These are phyloP conservation scores for Pelochelys cantorii DNA, from an alignment of 2,797 vertebrate genomes.

Conservation along the genomic window DNA sequence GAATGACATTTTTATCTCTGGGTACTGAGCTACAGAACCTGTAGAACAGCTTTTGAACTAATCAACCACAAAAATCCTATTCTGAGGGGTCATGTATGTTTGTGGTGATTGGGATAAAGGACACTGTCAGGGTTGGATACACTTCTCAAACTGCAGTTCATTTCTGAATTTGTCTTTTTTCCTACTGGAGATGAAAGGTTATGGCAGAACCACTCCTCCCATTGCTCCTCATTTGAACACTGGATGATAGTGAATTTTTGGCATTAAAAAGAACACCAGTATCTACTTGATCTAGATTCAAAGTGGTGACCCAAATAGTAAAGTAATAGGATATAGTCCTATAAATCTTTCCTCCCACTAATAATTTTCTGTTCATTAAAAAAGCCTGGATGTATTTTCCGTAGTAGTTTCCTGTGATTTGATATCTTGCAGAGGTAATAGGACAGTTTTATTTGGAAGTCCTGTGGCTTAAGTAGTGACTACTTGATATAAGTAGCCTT, in stretches of 20 bases:
- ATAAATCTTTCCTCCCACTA: background rate
- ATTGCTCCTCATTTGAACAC: background rate
- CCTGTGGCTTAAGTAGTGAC: accelerated
- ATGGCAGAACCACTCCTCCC: background rate
- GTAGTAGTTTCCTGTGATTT: background rate
- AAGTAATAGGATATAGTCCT: background rate
- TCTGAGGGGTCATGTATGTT: background rate
- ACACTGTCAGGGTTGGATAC: background rate
- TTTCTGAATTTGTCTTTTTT: background rate
- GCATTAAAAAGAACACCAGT: background rate
- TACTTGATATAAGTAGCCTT: background rate
- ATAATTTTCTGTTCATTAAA: background rate
- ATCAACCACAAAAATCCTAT: background rate
- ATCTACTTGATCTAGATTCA: background rate
- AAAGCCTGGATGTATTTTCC: background rate
- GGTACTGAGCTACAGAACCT: background rate
- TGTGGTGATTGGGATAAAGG: background rate
- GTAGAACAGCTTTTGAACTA: background rate
- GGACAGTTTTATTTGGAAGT: background rate
- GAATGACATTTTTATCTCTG: background rate
- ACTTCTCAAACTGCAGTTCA: background rate
- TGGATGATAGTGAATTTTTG: background rate
- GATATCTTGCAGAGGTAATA: background rate
- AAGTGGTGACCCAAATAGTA: background rate
- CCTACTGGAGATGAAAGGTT: background rate